Conservation (phyloP, 2,113 vertebrate genomes). For the Chaetura pelagica region DNA sequence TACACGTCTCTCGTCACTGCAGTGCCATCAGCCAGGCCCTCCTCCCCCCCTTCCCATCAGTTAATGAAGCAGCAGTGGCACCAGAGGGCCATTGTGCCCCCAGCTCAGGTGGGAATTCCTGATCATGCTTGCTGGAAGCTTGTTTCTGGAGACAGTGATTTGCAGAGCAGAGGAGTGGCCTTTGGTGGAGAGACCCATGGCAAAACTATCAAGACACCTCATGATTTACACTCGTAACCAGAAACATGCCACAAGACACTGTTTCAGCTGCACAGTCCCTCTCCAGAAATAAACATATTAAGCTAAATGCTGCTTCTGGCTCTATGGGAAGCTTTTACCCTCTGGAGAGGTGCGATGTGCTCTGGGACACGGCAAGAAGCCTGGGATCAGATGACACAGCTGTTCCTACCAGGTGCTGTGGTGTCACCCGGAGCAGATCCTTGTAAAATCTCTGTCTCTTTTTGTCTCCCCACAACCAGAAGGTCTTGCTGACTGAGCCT, state of each 20-base stretch:
- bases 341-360: neutral
- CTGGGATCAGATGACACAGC: neutral
- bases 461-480: neutral
- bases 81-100: fast-evolving
- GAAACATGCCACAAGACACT: neutral
- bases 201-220: neutral
- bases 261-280: neutral
- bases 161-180: neutral
- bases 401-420: neutral
- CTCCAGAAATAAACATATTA: constrained; percentile 7
- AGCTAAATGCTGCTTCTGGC: constrained; percentile 17
- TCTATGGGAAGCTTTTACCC: neutral
- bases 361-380: neutral
- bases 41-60: neutral
- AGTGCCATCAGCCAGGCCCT: constrained; percentile 25
- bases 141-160: neutral
- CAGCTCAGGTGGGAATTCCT: fast-evolving
- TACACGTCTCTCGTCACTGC: constrained; percentile 43
- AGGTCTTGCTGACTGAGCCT: neutral
- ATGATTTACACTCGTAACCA: neutral
- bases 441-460: neutral
- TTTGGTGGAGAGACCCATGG: neutral
- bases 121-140: neutral
- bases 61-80: neutral
- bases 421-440: neutral